These are phyloP conservation scores for Acipenser ruthenus DNA, from an alignment of 2,797 vertebrate species.

Conservation along the genomic window DNA sequence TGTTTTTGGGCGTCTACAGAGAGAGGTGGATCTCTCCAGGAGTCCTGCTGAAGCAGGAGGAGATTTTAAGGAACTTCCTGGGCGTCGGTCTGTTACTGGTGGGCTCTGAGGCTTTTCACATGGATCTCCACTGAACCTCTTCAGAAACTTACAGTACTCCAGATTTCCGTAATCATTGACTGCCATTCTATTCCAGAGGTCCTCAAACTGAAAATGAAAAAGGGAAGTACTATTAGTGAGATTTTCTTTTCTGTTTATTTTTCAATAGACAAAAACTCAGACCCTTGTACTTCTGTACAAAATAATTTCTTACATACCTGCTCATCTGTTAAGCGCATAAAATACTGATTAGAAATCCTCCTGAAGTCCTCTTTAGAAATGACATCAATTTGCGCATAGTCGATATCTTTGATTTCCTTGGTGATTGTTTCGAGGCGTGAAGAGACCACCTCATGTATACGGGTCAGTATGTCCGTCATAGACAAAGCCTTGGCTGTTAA, in stretches of 20 bases:
- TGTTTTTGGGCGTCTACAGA: slow-evolving; percentile 19
- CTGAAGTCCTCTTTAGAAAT: slow-evolving; percentile 53
- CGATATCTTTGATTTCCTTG: slow-evolving; percentile 44
- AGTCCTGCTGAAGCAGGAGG: not conserved
- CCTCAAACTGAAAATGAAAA: slow-evolving; percentile 46
- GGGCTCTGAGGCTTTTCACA: not conserved
- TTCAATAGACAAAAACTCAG: too few species aligned
- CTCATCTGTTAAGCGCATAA: slow-evolving; percentile 54
- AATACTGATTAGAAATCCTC: slow-evolving; percentile 39
- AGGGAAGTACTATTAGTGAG: too few species aligned
- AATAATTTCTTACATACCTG: slow-evolving; percentile 42
- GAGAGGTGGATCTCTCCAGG: not conserved
- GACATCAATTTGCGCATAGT: slow-evolving; percentile 32
- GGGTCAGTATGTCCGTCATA: slow-evolving; percentile 38
- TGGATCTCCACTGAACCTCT: slow-evolving; percentile 30
- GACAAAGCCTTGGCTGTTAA: slow-evolving; percentile 28
- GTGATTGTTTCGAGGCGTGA: slow-evolving; percentile 37
- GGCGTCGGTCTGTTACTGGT: not conserved
- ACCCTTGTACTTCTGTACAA: too few species aligned
- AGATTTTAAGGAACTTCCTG: not conserved
- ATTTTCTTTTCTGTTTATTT: too few species aligned
- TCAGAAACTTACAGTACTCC: slow-evolving; percentile 50
- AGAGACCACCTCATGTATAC: slow-evolving; percentile 36
- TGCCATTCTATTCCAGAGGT: slow-evolving; percentile 52
- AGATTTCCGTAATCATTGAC: slow-evolving; percentile 39